Evolutionary conservation across 2,113 vertebrate species (phyloP).

Genomic region (Strigops habroptila): DNA sequence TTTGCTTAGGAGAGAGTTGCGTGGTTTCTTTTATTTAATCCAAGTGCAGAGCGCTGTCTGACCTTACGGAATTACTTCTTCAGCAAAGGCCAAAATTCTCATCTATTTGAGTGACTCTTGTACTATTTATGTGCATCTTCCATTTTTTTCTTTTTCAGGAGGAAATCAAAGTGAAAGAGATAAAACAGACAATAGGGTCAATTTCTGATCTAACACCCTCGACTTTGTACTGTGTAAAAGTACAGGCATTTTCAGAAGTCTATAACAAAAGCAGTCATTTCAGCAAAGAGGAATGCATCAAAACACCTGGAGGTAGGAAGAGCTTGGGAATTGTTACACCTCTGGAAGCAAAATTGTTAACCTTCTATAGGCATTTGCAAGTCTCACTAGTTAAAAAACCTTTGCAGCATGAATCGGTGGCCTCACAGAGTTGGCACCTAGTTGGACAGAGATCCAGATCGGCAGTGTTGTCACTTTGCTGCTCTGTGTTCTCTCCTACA

Average conservation of each 20-base stretch:
- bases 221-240: slow-evolving; percentile 62
- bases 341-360: not conserved
- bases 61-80: not conserved
- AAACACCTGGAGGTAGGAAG: slow-evolving; percentile 51
- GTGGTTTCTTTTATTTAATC: not conserved
- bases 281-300: slow-evolving; percentile 47
- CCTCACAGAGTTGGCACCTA: not conserved
- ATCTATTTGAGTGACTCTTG: too few species aligned
- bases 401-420: not conserved
- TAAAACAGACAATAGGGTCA: not conserved
- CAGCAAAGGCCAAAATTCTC: not conserved
- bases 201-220: not conserved
- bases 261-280: slow-evolving; percentile 48
- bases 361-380: not conserved
- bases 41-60: not conserved
- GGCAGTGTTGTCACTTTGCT: not conserved
- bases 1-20: not conserved
- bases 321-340: not conserved
- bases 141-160: not conserved
- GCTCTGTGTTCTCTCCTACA: not conserved
- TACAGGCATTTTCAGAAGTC: not conserved
- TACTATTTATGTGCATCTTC: not conserved
- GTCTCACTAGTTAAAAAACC: not conserved
- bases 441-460: not conserved
- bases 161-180: not conserved